phyloP scores from a whole-genome alignment of 2,888 invertebrate species.

The Cheilosia vulpina region DNA sequence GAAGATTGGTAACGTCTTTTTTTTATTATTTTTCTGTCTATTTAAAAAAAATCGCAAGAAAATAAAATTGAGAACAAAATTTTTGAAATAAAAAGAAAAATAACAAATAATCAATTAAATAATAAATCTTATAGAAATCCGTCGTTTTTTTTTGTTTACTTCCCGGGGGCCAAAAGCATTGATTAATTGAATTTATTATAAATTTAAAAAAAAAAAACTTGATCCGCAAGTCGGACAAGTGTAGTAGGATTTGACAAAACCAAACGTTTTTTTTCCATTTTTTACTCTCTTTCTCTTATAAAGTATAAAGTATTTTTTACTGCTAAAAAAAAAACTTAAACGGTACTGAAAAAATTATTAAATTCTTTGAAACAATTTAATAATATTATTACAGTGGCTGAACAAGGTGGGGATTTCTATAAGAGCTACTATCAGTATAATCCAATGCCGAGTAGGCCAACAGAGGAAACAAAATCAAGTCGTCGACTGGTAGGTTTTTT shows the following conservation, averaged over 20 bases:
- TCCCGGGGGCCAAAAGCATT: constrained; percentile 65
- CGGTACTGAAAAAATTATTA: constrained; percentile 76
- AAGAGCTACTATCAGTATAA: constrained; percentile 92
- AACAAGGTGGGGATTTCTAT: constrained; percentile 93
- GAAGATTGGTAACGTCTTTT: constrained; percentile 90
- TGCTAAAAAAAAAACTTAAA: constrained; percentile 69
- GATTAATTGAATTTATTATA: constrained; percentile 84
- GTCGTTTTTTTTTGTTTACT: constrained; percentile 75
- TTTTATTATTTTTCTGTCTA: constrained; percentile 55
- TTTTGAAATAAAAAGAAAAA: constrained; percentile 76
- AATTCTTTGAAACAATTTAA: constrained; percentile 76
- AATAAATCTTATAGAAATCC: constrained; percentile 83
- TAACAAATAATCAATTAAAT: constrained; percentile 37
- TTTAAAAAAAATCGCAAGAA: constrained; percentile 74
- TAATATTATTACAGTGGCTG: constrained; percentile 90
- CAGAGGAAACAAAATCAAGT: constrained; percentile 85
- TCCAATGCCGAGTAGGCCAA: constrained; percentile 85
- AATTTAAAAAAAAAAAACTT: constrained; percentile 67
- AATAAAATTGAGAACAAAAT: constrained; percentile 80
- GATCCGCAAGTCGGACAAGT: constrained; percentile 39
- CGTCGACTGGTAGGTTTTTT: constrained; percentile 88
- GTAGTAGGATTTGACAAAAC: constrained; percentile 55
- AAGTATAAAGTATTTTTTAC: constrained; percentile 48
- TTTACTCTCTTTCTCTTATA: constrained; percentile 61
- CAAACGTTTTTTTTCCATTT: constrained; percentile 48